Base-by-base conservation (phyloP, 1,140 invertebrate species). In the Hypothenemus hampei region DNA sequence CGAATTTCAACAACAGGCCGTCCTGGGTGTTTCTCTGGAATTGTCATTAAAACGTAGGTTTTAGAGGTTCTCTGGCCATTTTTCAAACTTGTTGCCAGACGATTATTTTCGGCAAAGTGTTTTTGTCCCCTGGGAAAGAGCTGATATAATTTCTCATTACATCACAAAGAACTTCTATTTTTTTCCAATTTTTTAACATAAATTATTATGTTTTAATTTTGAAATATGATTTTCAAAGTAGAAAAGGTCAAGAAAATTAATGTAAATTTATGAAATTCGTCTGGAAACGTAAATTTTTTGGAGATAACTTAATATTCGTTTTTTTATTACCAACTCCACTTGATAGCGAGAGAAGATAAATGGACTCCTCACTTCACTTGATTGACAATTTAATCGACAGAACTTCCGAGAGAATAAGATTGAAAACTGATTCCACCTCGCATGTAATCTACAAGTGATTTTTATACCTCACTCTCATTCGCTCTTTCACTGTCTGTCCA, bases 211-310 rank as follows among this genome's bases (percentile, higher is more conserved):
- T n/a, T n/a, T n/a, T 29, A 6, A 6, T n/a, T 29, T 29, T 7
- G n/a, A 6, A 29, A 29, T 29, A 6, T 7, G n/a, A 29, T 29
- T 29, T 29, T 23, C 20, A 23, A 43, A 23, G 11, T n/a, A 8
- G 19, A 43, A 43, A 43, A 43, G 40, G 40, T 43, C 40, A 22
- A 43, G 40, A 43, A 21, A 43, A 43, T 43, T 43, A 43, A 43
- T 21, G 3, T n/a, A 22, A 43, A 11, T 43, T 43, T 43, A 43
- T 43, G 21, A 43, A 22, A 43, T 43, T 5, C 20, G 21, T n/a
- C n/a, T n/a, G n/a, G n/a, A n/a, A n/a, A n/a, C n/a, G n/a, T n/a
- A n/a, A n/a, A n/a, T n/a, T n/a, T n/a, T n/a, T n/a, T n/a, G n/a
- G n/a, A n/a, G n/a, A n/a, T n/a, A n/a, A n/a, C n/a, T n/a, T n/a